Evolutionary conservation across 1,140 invertebrate genomes (phyloP), one percentile per base, ranked within the genome.

Genomic region (Drosophila parvula): DNA sequence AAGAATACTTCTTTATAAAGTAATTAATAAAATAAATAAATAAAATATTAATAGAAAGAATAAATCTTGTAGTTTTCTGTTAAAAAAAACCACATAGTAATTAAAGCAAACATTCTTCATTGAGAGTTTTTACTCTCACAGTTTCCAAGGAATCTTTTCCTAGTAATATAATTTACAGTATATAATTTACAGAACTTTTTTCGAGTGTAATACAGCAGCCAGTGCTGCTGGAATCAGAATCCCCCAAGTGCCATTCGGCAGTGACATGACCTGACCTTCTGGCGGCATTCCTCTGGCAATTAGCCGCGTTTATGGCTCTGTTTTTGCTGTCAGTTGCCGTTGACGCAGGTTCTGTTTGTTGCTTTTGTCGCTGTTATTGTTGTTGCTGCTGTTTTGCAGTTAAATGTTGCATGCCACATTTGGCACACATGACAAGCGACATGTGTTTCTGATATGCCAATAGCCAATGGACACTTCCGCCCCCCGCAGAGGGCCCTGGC

Each of bases 321-420:
- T 71, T 71, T 71, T 71, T 58, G 64, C 30, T 70, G 51, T 11
- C 67, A 70, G 50, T 55, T 76, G 60, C 38, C 64, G 41, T 44
- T 73, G 45, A 43, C 36, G 38, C n/a, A 48, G 62, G 10, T 51
- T 11, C 16, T 58, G 63, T 51, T 18, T 58, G 43, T 40, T 61
- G 43, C 18, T 61, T 22, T 51, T 60, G 58, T 22, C 38, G 28
- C n/a, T 18, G 38, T 60, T 57, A 43, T 60, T 32, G 51, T 50
- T 38, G 56, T 48, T 32, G 16, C 27, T 56, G 70, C 30, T 59
- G 40, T 22, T 64, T 59, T 74, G 84, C 78, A 84, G 84, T 81
- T 89, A 89, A 88, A 88, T 88, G 84, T 89, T 88, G 84, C 85
- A 88, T 89, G 85, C 84, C 74, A 89, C 84, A 89, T 89, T 89